Evolutionary conservation across 1,140 invertebrate genomes (phyloP), one percentile per base, ranked within the genome.

Genomic region (Bombus pyrosoma): DNA sequence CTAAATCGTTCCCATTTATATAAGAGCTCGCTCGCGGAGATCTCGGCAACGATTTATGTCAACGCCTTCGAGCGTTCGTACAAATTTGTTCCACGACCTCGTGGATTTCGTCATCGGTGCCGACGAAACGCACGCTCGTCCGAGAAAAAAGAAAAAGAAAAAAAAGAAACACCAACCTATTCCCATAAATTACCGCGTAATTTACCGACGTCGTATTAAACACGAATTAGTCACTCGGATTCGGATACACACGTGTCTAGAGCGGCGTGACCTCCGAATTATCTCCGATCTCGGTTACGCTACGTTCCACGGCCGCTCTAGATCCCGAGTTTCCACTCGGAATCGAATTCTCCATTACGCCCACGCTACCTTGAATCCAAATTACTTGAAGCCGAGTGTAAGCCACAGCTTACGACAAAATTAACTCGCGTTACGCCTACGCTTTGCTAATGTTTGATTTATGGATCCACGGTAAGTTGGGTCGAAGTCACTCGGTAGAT

Each of bases 1-100:
- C 86, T 87, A 89, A 91, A 90, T 89, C 88, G 84, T 85, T 89
- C 80, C 79, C 86, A 89, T 92, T 92, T 89, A 83, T 88, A 89
- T 89, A 66, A 87, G 72, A 72, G 79, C 66, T 76, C 57, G 57
- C 68, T 87, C 73, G 53, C 37, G 22, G 28, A 73, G 39, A 84
- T 39, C 69, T 71, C 34, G 41, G 15, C 62, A 41, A 71, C 77
- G 71, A 89, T 87, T 82, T 89, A 89, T 80, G 66, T 57, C 64
- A n/a, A 10, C 34, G 32, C 34, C 28, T 74, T 66, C 18, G 13
- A 69, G 43, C 73, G 37, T 69, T 62, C 71, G 22, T n/a, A 81
- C 43, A 69, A 69, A 71, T 85, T 85, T 64, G 25, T 57, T 32
- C 28, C 66, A n/a, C 59, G 28, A 34, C 71, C 25, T 18, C 10